Base-by-base conservation (phyloP, 2,113 vertebrate species). In the Herpailurus yagouaroundi region DNA sequence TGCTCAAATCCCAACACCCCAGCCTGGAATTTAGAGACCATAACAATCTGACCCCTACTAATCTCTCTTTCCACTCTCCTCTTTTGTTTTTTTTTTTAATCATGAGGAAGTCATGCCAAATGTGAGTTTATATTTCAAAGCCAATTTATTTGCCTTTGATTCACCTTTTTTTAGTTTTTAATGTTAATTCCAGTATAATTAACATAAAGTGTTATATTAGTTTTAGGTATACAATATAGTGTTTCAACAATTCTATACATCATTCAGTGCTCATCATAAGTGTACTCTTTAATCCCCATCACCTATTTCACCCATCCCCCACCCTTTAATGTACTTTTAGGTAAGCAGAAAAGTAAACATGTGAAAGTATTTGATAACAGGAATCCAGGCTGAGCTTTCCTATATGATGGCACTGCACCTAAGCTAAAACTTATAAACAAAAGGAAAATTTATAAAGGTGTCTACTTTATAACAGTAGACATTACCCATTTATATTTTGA, bases 261-360 rank as follows among this genome's bases (percentile, higher is more conserved):
- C 29, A 48, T 7, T 76, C 73, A 29, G 73, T 16, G 27, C 41
- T 48, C 73, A 76, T 76, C 41, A 48, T 48, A 76, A 48, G 29
- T 76, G 41, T 48, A 16, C 41, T 76, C 41, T 29, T 76, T 48
- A 76, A 76, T 29, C 7, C 73, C 27, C 25, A 76, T 76, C 14
- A 48, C 27, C 41, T 48, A 76, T 29, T 76, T 76, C 73, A 31
- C 41, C 27, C 25, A 48, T 76, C 41, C 27, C 41, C 41, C 41
- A 29, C 73, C 14, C 27, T 76, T 48, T 76, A 27, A 29, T 45
- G 95, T 25, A 5, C 27, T 68, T 82, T 74, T 74, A 48, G 60
- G 13, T 84, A 96, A 86, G 48, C 68, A 94, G 60, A 95, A 93
- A 97, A 94, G 18, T 55, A 89, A 95, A 82, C 11, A n/a, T n/a